Evolutionary conservation across 2,113 vertebrate species (phyloP).

Genomic region (Cyrtonyx montezumae): DNA sequence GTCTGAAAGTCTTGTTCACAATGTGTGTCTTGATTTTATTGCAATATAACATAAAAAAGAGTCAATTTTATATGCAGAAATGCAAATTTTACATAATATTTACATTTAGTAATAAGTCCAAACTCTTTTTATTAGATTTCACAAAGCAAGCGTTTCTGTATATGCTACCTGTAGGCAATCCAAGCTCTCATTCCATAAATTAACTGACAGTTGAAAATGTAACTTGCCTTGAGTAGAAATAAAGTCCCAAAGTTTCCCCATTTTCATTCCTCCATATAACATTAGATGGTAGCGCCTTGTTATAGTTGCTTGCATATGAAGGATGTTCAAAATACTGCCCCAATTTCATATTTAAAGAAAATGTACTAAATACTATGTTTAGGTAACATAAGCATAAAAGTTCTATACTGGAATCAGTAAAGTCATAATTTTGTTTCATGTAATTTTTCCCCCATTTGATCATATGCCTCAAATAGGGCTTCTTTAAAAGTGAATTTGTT

Average conservation of each 20-base stretch:
- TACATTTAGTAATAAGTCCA: not conserved
- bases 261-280: not conserved
- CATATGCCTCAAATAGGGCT: not conserved
- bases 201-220: not conserved
- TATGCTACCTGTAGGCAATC: not conserved
- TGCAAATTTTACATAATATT: not conserved
- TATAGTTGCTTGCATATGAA: not conserved
- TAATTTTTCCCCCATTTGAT: not conserved
- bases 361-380: not conserved
- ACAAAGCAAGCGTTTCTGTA: not conserved
- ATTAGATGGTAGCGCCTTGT: not conserved
- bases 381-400: not conserved
- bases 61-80: not conserved
- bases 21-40: conserved; percentile 43
- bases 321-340: not conserved
- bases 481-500: not conserved
- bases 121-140: not conserved
- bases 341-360: not conserved
- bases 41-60: not conserved
- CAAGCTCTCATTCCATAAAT: not conserved
- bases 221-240: not conserved
- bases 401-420: not conserved
- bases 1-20: conserved; percentile 44
- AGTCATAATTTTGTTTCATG: not conserved
- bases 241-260: not conserved